Base-by-base conservation (phyloP, 2,113 vertebrate species). In the Trichomycterus rosablanca region DNA sequence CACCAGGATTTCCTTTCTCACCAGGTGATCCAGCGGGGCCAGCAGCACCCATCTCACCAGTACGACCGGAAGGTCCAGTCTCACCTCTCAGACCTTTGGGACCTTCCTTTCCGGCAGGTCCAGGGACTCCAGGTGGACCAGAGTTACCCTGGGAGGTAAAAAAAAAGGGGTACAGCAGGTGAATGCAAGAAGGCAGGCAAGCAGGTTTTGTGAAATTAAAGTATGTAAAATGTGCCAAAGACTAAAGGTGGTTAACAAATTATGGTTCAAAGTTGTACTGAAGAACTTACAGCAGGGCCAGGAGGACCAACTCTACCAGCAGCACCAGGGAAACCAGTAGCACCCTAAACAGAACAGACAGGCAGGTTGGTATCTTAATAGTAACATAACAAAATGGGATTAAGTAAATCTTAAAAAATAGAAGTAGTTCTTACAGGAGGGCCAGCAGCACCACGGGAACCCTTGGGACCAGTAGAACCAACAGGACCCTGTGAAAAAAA, bases 81-180 rank as follows among this genome's bases (percentile, higher is more conserved):
- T 98, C 95, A 89, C 95, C 95, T 49, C 94, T 94, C 77, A 88
- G 80, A 77, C 95, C 95, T 89, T 98, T 98, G 71, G 74, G 73
- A 10, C 95, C 94, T 70, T 98, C 95, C 78, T 98, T 97, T 67
- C 95, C 95, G 70, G n/a, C 7, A 6, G 86, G 82, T 70, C 95
- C 95, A 14, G 89, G 1, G 16, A 92, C 87, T 48, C 95, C 95
- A 1, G 93, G 82, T 39, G 94, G 86, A 52, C 95, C 95, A 67
- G 87, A 1, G 58, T 96, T 95, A 22, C 95, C 95, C 95, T 98
- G 71, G 15, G 24, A 20, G 39, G 35, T 11, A 63, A 43, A n/a
- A 3, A 0, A 15, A 16, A 40, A 48, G 0, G 6, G 22, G 32
- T 19, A 24, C 22, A 62, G n/a, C 28, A 76, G n/a, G 8, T 58